Evolutionary conservation across 2,113 vertebrate species (phyloP).

Genomic region (Montifringilla adamsi): DNA sequence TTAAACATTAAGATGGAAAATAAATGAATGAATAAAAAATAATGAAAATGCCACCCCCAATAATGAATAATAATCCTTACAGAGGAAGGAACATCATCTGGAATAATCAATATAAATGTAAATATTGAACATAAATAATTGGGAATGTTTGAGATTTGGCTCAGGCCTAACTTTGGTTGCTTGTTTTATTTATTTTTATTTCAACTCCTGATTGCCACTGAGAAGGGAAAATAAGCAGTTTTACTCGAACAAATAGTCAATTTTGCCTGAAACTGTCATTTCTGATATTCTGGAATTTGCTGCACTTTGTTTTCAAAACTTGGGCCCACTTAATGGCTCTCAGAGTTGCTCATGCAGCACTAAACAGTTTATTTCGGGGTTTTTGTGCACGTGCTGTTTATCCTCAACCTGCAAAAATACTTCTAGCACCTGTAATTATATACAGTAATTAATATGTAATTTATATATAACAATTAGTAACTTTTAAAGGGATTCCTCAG

Average conservation of each 20-base stretch:
- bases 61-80: neutral
- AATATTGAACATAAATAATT: neutral
- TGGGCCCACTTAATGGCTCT: neutral
- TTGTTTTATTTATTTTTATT: neutral
- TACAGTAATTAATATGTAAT: neutral
- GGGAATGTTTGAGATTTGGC: neutral
- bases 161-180: neutral
- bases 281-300: neutral
- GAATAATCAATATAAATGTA: neutral
- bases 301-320: neutral
- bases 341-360: neutral
- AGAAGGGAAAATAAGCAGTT: neutral
- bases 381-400: neutral
- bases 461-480: neutral
- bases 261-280: neutral
- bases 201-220: neutral
- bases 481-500: neutral
- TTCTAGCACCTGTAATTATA: neutral
- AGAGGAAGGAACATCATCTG: neutral
- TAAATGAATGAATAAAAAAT: neutral
- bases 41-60: neutral
- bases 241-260: neutral
- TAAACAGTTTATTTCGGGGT: neutral
- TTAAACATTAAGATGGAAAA: neutral
- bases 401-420: neutral